Conservation (phyloP, 2,113 vertebrate genomes). For the Scomber colias region DNA sequence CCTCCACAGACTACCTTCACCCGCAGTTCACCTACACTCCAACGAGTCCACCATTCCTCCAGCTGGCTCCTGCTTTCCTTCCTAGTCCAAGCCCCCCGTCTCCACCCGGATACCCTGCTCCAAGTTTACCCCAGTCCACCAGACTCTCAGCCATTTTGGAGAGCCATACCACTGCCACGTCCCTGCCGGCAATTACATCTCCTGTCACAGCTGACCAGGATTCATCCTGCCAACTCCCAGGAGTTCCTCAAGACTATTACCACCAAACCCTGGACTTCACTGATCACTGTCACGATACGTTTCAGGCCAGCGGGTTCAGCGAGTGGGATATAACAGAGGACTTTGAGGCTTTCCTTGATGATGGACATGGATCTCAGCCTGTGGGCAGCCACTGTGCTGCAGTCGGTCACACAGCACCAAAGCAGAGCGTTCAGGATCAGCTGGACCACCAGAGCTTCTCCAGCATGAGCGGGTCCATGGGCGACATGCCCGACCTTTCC, state of each 20-base stretch:
- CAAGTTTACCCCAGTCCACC: conserved; percentile 61
- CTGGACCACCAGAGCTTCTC: conserved; percentile 4
- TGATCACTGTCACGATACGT: neutral
- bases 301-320: neutral
- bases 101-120: conserved; percentile 29
- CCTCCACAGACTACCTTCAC: neutral
- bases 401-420: neutral
- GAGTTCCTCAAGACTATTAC: neutral
- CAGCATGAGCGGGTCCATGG: neutral
- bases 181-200: neutral
- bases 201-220: conserved; percentile 5
- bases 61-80: neutral
- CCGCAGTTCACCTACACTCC: neutral
- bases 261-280: conserved; percentile 15
- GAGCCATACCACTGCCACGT: neutral
- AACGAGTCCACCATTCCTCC: neutral
- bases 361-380: neutral
- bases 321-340: conserved; percentile 50
- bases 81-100: neutral
- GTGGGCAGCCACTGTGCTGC: neutral
- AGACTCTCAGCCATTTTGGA: conserved; percentile 37
- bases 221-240: neutral
- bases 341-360: conserved; percentile 35
- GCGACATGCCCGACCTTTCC: conserved; percentile 55
- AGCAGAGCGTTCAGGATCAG: neutral